Base-by-base conservation (phyloP, 2,113 vertebrate species). In the Silurus glanis region DNA sequence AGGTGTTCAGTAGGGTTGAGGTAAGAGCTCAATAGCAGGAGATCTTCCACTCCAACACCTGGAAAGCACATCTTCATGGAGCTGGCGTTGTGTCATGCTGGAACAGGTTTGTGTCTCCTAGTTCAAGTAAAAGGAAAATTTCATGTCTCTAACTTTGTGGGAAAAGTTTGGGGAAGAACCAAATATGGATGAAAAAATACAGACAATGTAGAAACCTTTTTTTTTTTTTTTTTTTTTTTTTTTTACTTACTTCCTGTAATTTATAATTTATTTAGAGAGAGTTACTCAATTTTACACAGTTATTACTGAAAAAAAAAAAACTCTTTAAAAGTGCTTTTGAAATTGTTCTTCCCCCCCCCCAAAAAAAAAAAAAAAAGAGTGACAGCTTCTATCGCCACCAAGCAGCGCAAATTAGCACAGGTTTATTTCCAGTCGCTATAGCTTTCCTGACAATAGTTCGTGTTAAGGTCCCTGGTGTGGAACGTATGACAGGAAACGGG, bases 401-500 rank as follows among this genome's bases (percentile, higher is more conserved):
- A 51, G 80, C 21, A 66, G 23, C 21, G 6, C 28, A 45, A 80
- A 80, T 80, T 61, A 80, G 78, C 56, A 59, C 56, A 64, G 80
- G 21, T 81, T 81, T 81, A 64, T 13, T 82, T 53, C 61, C 23
- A 66, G 47, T 8, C 14, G 19, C 61, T n/a, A n/a, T n/a, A 66
- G 80, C 12, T n/a, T 66, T n/a, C 61, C 61, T 17, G 80, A 25
- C 47, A 82, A 66, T 66, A 37, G 25, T 5, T 7, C 13, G 13
- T 25, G 61, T 51, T 66, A 66, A 62, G 61, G 80, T 53, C 62
- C 61, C 80, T 4, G 45, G 59, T 25, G 47, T 17, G 2, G 13
- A 53, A 25, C 13, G 49, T 59, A 58, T 83, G 82, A 72, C 82
- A 72, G 66, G 67, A 83, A 83, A 59, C 19, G 21, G 66, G 80